Percentiles rank a stretch among this genome's conserved stretches.
phyloP scores from a whole-genome alignment of 2,797 vertebrate species.

The Malurus splendens region DNA sequence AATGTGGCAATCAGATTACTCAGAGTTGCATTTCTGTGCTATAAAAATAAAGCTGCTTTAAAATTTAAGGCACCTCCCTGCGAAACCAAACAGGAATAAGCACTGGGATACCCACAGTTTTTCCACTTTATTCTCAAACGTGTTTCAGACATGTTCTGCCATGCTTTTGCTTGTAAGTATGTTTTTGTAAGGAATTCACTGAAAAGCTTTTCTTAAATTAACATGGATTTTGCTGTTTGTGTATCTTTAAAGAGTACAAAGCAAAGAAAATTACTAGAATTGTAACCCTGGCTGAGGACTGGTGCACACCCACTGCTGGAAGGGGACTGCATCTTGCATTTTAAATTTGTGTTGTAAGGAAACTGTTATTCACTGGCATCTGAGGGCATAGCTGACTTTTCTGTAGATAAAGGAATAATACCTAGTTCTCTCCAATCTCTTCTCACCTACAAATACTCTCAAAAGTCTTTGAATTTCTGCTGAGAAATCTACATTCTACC shows the following conservation, averaged over 20 bases:
- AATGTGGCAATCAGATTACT: not conserved
- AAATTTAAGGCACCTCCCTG: not conserved
- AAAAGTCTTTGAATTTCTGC: not conserved
- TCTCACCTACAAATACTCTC: not conserved
- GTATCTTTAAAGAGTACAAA: not conserved
- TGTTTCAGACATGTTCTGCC: not conserved
- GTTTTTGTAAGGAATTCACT: not conserved
- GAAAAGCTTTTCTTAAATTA: not conserved
- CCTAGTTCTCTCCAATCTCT: not conserved
- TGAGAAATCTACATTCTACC: not conserved
- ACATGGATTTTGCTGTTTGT: not conserved
- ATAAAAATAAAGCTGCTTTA: not conserved
- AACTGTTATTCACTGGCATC: not conserved
- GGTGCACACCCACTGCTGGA: not conserved
- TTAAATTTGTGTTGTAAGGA: not conserved
- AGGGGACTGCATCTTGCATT: not conserved
- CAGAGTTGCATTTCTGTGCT: not conserved
- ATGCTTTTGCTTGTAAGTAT: not conserved
- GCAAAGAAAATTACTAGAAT: not conserved
- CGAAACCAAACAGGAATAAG: not conserved
- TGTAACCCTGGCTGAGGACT: not conserved
- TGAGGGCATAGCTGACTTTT: not conserved
- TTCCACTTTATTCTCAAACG: not conserved
- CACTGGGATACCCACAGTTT: not conserved
- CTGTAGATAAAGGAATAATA: not conserved